phyloP scores from a whole-genome alignment of 1,140 invertebrate species.

The Lycorma delicatula region DNA sequence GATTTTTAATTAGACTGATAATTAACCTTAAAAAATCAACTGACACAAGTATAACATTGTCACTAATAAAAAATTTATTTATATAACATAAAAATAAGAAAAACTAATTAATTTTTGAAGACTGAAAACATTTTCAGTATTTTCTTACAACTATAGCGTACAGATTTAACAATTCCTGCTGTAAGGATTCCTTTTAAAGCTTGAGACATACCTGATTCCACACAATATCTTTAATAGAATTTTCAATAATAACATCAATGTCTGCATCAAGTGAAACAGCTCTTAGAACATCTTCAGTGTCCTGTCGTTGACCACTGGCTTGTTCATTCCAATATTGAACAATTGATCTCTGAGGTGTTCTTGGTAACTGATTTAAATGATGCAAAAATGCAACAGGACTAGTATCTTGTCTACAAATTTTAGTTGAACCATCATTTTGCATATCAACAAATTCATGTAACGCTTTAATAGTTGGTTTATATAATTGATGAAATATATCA shows the following conservation, averaged over 20 bases:
- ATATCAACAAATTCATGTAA: slow-evolving; percentile 58
- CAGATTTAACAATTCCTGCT: slow-evolving; percentile 68
- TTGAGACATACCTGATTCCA: slow-evolving; percentile 74
- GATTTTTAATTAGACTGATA: no score
- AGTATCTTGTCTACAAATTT: slow-evolving; percentile 34
- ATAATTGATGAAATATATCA: slow-evolving; percentile 65
- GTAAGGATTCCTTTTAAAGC: slow-evolving; percentile 81
- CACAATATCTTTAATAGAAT: slow-evolving; percentile 60
- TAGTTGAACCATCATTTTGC: slow-evolving; percentile 36
- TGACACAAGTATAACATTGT: no score
- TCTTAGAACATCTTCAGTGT: slow-evolving; percentile 72
- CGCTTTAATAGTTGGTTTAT: slow-evolving; percentile 56
- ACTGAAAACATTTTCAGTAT: slow-evolving; percentile 61
- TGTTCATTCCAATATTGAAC: slow-evolving; percentile 55
- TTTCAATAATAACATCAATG: slow-evolving; percentile 57
- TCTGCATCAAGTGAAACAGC: slow-evolving; percentile 66
- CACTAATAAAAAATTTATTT: no score
- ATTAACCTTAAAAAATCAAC: no score
- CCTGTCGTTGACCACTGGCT: slow-evolving; percentile 48
- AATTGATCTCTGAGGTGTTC: slow-evolving; percentile 57
- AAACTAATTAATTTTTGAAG: no score
- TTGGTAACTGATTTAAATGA: slow-evolving; percentile 82
- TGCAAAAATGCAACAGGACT: slow-evolving; percentile 58
- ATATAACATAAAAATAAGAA: no score
- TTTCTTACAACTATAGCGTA: slow-evolving; percentile 65